Conservation (phyloP, 2,797 vertebrate species). For the Girardinus metallicus region DNA sequence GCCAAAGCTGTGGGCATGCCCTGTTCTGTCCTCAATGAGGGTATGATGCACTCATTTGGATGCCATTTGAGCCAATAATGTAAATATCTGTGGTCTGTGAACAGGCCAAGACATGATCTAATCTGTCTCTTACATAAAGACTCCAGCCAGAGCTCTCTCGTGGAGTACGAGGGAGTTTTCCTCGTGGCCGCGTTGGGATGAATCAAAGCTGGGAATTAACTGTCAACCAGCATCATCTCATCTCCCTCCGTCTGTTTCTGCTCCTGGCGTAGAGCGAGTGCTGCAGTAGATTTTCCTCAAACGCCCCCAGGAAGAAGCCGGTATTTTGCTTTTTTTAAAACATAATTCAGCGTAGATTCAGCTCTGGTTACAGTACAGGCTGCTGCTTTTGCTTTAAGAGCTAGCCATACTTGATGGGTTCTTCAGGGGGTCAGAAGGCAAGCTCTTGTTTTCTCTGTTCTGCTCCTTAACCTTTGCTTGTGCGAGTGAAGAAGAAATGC, state of each 20-base stretch:
- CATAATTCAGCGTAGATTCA: constrained; percentile 35
- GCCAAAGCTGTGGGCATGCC: constrained; percentile 64
- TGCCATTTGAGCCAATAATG: constrained; percentile 75
- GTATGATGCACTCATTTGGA: constrained; percentile 62
- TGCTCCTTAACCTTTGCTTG: constrained; percentile 33
- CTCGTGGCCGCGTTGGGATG: constrained; percentile 55
- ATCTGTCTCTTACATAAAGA: constrained; percentile 66
- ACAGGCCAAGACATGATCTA: constrained; percentile 78
- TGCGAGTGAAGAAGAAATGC: constrained; percentile 51
- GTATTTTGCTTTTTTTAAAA: constrained; percentile 61
- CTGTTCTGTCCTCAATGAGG: constrained; percentile 63
- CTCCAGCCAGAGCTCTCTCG: constrained; percentile 46
- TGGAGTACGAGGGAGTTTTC: constrained; percentile 54
- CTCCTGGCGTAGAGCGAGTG: constrained; percentile 40
- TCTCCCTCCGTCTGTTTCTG: constrained; percentile 42
- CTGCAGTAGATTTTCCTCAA: constrained; percentile 48
- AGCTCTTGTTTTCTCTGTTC: constrained; percentile 66
- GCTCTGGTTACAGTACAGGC: constrained; percentile 42
- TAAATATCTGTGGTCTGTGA: constrained; percentile 79
- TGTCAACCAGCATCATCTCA: constrained; percentile 60
- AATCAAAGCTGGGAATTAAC: constrained; percentile 68
- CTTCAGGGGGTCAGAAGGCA: constrained; percentile 51
- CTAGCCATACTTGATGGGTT: constrained; percentile 23
- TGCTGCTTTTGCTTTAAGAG: constrained; percentile 42
- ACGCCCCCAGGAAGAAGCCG: constrained; percentile 48